Base-by-base conservation (phyloP, 2,888 invertebrate genomes). In the Caenorhabditis parvicauda region DNA sequence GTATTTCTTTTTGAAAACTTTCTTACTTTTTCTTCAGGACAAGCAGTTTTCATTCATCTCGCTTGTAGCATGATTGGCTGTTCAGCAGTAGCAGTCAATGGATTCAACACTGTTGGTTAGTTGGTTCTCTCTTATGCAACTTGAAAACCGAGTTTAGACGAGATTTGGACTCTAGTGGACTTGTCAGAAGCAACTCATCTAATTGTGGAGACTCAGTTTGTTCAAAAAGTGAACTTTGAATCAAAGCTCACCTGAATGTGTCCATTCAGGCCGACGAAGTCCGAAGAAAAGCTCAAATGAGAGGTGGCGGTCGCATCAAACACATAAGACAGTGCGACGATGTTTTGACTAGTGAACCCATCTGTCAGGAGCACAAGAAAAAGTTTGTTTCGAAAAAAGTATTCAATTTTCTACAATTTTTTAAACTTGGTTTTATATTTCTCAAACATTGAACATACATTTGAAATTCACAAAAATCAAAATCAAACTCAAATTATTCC, bases 91-190 rank as follows among this genome's bases (percentile, higher is more conserved):
- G 72, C 73, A 37, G 73, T 77, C 4, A 77, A 77, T 49, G 77
- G 75, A 49, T 69, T 47, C 51, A 66, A 60, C 45, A 55, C 66
- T 9, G 56, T 74, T 32, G 74, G 70, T 70, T 17, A 50, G 54
- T n/a, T 28, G 39, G 14, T 3, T 19, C 28, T 17, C 2, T 21
- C 25, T 35, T 28, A n/a, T 25, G 7, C 44, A 45, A 17, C 29
- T 60, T 71, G 28, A n/a, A n/a, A n/a, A n/a, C n/a, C n/a, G n/a
- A n/a, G n/a, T n/a, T n/a, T 51, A 76, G 79, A 79, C 54, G 79
- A 79, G 52, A 54, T 79, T n/a, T 79, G 77, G 76, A 73, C 75
- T 3, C 52, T 74, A 27, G 73, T 77, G 17, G 77, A 79, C 45
- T 44, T 72, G 6, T 64, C 65, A 19, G 79, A 79, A 49, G 57